Base-by-base conservation (phyloP, 2,113 vertebrate genomes). In the Hydropotes inermis region DNA sequence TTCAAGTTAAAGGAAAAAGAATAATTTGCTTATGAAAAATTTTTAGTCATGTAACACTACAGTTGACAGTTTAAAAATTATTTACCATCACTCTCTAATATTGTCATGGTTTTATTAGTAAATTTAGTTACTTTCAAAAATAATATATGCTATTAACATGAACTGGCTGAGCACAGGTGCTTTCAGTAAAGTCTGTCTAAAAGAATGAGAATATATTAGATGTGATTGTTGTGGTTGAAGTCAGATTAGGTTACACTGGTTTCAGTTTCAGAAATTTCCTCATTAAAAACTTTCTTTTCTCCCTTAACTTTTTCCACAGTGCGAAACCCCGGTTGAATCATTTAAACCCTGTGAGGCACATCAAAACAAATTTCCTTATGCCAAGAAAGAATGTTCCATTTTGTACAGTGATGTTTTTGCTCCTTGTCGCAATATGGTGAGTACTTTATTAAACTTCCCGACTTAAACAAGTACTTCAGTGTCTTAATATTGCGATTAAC, bases 321-420 rank as follows among this genome's bases (percentile, higher is more conserved):
- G 99, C 98, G 99, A 99, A 98, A 99, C 98, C 94, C 99, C 99
- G 94, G 98, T 99, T 84, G 99, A 99, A 96, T 99, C 99, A 55
- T 98, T 99, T 97, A 99, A 99, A 97, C 99, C 99, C 3, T 99
- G 99, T 97, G 99, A 99, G 97, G 99, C 99, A 36, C 99, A 99
- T 97, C 99, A 99, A 74, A 99, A 99, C 97, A 99, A 99, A 98
- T 99, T 99, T 98, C 99, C 99, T 36, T 99, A 99, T 58, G 99
- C 99, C 97, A 99, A 99, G 98, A 99, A 99, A 97, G 99, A 99
- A 97, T 99, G 99, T 81, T 99, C 99, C 83, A 98, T 99, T 96
- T 99, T 99, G 97, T 99, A 99, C 99, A 99, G 99, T 6, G 99
- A 99, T 87, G 98, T 99, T 92, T 99, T 99, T 98, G 99, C 99